Evolutionary conservation across 2,888 invertebrate genomes (phyloP).

Genomic region (Synanthedon vespiformis): DNA sequence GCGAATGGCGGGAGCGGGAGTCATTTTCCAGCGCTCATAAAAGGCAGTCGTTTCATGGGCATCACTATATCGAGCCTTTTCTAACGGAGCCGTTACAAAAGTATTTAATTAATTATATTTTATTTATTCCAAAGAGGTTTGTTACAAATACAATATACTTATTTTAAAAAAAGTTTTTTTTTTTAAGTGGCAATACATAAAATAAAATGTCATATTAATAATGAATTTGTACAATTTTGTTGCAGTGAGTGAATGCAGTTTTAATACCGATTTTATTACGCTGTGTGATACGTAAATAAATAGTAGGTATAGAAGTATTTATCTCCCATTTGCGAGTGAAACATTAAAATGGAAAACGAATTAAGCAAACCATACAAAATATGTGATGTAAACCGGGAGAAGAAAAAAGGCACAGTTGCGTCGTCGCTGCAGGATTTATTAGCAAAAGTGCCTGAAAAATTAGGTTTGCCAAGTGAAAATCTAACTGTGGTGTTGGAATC

Average conservation of each 20-base stretch:
- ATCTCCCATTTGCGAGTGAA: too few relatives aligned
- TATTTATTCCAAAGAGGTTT: too few relatives aligned
- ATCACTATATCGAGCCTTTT: background rate
- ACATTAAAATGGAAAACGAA: slow-evolving; percentile 65
- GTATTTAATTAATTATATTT: too few relatives aligned
- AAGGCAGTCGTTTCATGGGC: slow-evolving; percentile 3
- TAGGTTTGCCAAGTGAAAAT: slow-evolving; percentile 73
- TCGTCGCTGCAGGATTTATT: slow-evolving; percentile 82
- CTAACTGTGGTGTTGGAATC: slow-evolving; percentile 88
- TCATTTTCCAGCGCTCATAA: slow-evolving; percentile 6
- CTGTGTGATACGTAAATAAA: too few relatives aligned
- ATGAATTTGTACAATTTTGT: too few relatives aligned
- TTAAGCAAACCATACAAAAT: slow-evolving; percentile 81
- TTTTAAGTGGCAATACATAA: slow-evolving; percentile 13
- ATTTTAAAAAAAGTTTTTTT: too few relatives aligned
- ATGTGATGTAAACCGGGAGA: slow-evolving; percentile 82
- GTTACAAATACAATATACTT: too few relatives aligned
- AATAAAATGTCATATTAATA: background rate
- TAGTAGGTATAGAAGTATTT: too few relatives aligned
- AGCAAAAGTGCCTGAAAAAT: slow-evolving; percentile 80
- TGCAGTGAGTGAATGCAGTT: too few relatives aligned
- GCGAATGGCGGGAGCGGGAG: slow-evolving; percentile 7
- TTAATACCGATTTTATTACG: too few relatives aligned
- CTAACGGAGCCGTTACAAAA: too few relatives aligned
- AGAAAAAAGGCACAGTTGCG: slow-evolving; percentile 86